Evolutionary conservation across 2,797 vertebrate genomes (phyloP).

Genomic region (Tenualosa ilisha): DNA sequence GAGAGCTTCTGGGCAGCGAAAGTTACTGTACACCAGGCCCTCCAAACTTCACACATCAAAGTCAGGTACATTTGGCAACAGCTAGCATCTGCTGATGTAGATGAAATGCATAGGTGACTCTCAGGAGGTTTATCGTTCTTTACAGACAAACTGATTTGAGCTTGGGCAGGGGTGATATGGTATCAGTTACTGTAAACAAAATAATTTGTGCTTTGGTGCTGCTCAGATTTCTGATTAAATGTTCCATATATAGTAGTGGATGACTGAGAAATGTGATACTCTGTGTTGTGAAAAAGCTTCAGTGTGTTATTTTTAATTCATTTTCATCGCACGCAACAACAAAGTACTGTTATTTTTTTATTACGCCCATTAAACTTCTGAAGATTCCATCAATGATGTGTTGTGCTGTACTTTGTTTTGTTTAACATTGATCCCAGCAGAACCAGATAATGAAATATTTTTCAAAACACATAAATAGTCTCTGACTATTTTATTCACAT

Average conservation of each 20-base stretch:
- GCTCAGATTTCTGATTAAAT: slow-evolving; percentile 37
- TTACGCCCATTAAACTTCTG: not conserved
- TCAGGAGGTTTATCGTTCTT: slow-evolving; percentile 30
- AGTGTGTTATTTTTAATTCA: not conserved
- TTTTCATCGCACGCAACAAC: not conserved
- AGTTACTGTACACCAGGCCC: not conserved
- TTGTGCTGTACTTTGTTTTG: not conserved
- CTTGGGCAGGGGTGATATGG: slow-evolving; percentile 35
- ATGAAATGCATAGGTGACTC: slow-evolving; percentile 44
- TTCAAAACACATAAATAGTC: not conserved
- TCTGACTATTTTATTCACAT: not conserved
- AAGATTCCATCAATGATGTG: not conserved
- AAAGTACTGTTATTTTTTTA: not conserved
- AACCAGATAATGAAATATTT: not conserved
- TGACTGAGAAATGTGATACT: slow-evolving; percentile 11
- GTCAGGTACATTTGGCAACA: slow-evolving; percentile 18
- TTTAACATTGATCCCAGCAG: not conserved
- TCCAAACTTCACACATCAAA: not conserved
- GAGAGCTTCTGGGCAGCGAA: not conserved
- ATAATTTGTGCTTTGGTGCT: slow-evolving; percentile 34
- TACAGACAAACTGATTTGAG: slow-evolving; percentile 39
- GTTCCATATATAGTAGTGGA: slow-evolving; percentile 31
- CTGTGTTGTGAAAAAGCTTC: not conserved
- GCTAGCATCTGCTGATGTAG: slow-evolving; percentile 43
- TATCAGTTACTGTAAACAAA: slow-evolving; percentile 39